Percentiles rank a stretch among this genome's conserved stretches.
Evolutionary conservation across 1,140 invertebrate genomes (phyloP).

Genomic region (Anastatus disparis): DNA sequence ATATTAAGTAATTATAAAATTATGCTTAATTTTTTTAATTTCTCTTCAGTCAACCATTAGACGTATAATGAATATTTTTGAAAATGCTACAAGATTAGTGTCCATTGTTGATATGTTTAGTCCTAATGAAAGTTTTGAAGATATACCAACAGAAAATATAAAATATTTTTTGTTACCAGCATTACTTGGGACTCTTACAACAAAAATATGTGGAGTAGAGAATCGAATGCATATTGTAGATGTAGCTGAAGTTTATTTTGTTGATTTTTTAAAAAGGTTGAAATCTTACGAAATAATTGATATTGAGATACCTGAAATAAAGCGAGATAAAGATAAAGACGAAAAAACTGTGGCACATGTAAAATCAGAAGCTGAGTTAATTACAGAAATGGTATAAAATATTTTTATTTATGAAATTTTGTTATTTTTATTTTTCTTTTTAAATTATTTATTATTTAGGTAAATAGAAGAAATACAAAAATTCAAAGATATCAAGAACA

Average conservation of each 20-base stretch:
- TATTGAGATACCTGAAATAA: constrained; percentile 66
- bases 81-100: constrained; percentile 81
- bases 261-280: constrained; percentile 84
- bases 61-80: constrained; percentile 77
- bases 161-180: constrained; percentile 87
- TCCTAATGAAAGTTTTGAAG: constrained; percentile 86
- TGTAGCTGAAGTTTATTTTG: constrained; percentile 84
- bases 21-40: constrained; percentile 34
- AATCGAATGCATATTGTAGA: constrained; percentile 77
- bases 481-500: constrained; percentile 83
- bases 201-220: constrained; percentile 73
- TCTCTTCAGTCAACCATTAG: constrained; percentile 76
- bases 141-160: constrained; percentile 85
- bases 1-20: neutral
- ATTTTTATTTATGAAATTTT: neutral
- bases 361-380: constrained; percentile 55
- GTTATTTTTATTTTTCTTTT: constrained; percentile 17
- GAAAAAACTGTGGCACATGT: constrained; percentile 26
- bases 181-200: constrained; percentile 79
- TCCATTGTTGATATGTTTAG: constrained; percentile 86
- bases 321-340: constrained; percentile 45
- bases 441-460: constrained; percentile 54
- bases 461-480: constrained; percentile 75
- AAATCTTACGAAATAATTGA: constrained; percentile 82
- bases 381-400: constrained; percentile 54